phyloP scores from a whole-genome alignment of 2,113 vertebrate genomes.

The Theropithecus gelada region DNA sequence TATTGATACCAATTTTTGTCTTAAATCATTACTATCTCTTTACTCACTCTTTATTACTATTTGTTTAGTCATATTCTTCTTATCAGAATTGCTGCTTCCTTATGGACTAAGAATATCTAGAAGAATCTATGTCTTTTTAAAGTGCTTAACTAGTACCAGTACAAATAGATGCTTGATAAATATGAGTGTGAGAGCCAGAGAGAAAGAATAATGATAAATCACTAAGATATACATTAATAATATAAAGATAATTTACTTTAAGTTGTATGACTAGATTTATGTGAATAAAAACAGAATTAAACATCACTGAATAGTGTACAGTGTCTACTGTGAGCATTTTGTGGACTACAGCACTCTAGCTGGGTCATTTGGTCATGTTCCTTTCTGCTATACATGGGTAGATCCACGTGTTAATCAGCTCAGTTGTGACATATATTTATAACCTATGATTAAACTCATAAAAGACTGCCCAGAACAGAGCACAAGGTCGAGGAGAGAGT shows the following conservation, averaged over 20 bases:
- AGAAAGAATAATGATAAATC: background rate
- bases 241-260: background rate
- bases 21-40: background rate
- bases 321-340: background rate
- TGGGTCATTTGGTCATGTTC: background rate
- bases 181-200: no score
- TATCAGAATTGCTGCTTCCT: background rate
- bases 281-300: background rate
- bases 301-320: background rate
- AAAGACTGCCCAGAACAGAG: constrained; percentile 34
- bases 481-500: constrained; percentile 39
- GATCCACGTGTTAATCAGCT: background rate
- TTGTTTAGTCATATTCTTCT: background rate
- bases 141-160: background rate
- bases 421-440: constrained; percentile 59
- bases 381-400: constrained; percentile 20
- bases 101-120: background rate
- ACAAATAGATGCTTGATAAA: background rate
- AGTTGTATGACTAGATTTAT: background rate
- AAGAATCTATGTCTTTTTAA: constrained; percentile 10
- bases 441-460: constrained; percentile 66
- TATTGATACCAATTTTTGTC: background rate
- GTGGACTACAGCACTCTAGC: background rate
- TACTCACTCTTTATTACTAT: background rate
- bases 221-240: background rate